A percentile compares a stretch with the other conserved stretches of the same genome.
Evolutionary conservation across 2,113 vertebrate species (phyloP).

Genomic region (Oceanites oceanicus): DNA sequence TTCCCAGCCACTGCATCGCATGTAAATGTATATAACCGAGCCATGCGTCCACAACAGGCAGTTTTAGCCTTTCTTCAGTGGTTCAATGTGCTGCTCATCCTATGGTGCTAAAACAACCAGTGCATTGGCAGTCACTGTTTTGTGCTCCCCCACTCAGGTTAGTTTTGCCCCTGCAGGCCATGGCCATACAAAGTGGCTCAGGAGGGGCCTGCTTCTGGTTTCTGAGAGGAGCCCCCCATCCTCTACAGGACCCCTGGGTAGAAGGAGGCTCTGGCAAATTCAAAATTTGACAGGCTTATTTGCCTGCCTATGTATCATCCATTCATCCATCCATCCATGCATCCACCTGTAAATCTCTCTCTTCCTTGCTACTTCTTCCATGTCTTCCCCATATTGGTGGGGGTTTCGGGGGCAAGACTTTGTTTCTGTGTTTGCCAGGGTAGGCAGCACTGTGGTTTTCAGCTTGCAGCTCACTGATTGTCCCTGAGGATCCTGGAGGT

Average conservation of each 20-base stretch:
- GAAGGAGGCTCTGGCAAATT: background rate
- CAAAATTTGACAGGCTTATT: background rate
- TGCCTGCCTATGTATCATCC: background rate
- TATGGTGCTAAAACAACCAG: background rate
- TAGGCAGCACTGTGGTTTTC: background rate
- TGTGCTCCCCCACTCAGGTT: background rate
- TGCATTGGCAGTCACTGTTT: background rate
- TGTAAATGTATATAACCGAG: background rate
- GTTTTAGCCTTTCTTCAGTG: background rate
- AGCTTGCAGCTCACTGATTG: background rate
- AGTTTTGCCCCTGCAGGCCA: background rate
- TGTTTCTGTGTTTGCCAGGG: background rate
- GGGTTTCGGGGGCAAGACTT: background rate
- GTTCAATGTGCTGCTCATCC: background rate
- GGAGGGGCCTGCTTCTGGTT: background rate
- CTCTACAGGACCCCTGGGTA: background rate
- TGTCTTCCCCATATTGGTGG: background rate
- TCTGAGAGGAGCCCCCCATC: background rate
- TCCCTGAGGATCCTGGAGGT: accelerated
- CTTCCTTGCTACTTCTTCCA: background rate
- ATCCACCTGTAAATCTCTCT: background rate
- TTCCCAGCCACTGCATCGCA: background rate
- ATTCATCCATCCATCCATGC: background rate
- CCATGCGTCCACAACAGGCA: background rate
- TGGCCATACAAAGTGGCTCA: too few relatives aligned